These are phyloP conservation scores for Chrosomus eos DNA, from an alignment of 2,797 vertebrate species.

Conservation along the genomic window DNA sequence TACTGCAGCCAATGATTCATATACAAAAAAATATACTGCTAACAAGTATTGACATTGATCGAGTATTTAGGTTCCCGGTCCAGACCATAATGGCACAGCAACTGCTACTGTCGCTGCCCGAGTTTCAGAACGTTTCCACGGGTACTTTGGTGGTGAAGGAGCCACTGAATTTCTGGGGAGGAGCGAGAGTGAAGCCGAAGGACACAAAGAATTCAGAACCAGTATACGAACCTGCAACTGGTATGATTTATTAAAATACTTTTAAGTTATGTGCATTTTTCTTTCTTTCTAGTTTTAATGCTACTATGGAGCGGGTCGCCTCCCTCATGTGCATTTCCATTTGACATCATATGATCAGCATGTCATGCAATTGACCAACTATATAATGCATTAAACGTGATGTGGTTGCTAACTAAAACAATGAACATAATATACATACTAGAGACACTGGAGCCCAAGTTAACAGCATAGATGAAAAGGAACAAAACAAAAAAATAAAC, in stretches of 20 bases:
- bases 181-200: constrained; percentile 76
- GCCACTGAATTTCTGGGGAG: constrained; percentile 87
- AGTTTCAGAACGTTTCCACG: constrained; percentile 74
- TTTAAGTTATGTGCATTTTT: not conserved
- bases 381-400: not conserved
- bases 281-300: not conserved
- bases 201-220: constrained; percentile 77
- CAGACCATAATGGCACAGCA: constrained; percentile 70
- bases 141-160: constrained; percentile 78
- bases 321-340: not conserved
- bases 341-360: not conserved
- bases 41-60: not conserved
- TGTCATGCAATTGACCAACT: not conserved
- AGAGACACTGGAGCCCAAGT: not conserved
- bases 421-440: not conserved
- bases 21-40: not conserved
- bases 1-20: too few species aligned
- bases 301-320: too few species aligned
- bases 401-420: not conserved
- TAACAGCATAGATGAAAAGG: not conserved
- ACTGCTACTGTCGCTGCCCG: constrained; percentile 68
- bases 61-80: not conserved
- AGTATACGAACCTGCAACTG: constrained; percentile 91
- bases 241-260: constrained; percentile 65
- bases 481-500: not conserved